A percentile compares a stretch with the other conserved stretches of the same genome.
Evolutionary conservation across 2,888 invertebrate genomes (phyloP).

Genomic region (Andrena bicolor): DNA sequence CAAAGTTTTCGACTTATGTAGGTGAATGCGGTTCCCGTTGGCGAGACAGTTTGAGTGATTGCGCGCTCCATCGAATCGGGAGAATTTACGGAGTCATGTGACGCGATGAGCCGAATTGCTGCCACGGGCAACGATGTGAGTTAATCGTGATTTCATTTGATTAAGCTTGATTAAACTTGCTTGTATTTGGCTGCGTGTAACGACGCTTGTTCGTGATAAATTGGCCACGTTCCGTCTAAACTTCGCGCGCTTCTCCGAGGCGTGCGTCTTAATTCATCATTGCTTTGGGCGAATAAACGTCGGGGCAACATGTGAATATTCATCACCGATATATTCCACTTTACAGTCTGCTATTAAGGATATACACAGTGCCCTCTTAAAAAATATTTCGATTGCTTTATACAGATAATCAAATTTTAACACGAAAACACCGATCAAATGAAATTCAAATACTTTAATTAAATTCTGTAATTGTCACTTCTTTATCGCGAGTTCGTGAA

Average conservation of each 20-base stretch:
- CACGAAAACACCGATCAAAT: no score
- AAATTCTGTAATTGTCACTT: no score
- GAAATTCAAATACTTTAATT: no score
- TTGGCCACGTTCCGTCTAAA: constrained; percentile 32
- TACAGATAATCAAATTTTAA: no score
- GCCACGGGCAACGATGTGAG: constrained; percentile 32
- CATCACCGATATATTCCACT: no score
- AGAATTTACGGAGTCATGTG: constrained; percentile 66
- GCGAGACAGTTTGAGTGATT: constrained; percentile 35
- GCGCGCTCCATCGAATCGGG: constrained; percentile 60
- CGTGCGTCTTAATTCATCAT: constrained; percentile 27
- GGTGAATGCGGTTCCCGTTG: not conserved
- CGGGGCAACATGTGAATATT: no score
- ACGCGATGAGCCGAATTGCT: constrained; percentile 40
- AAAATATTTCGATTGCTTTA: no score
- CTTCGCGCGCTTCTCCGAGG: not conserved
- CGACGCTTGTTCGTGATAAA: constrained; percentile 46
- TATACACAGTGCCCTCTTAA: no score
- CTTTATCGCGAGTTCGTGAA: no score
- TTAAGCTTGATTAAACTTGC: constrained; percentile 53
- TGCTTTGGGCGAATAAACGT: not conserved
- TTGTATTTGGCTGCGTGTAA: constrained; percentile 39
- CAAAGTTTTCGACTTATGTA: not conserved
- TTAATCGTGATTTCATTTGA: constrained; percentile 56
- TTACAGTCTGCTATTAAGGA: no score